These are phyloP conservation scores for Danionella dracula DNA, from an alignment of 2,797 vertebrate genomes.

Conservation along the genomic window DNA sequence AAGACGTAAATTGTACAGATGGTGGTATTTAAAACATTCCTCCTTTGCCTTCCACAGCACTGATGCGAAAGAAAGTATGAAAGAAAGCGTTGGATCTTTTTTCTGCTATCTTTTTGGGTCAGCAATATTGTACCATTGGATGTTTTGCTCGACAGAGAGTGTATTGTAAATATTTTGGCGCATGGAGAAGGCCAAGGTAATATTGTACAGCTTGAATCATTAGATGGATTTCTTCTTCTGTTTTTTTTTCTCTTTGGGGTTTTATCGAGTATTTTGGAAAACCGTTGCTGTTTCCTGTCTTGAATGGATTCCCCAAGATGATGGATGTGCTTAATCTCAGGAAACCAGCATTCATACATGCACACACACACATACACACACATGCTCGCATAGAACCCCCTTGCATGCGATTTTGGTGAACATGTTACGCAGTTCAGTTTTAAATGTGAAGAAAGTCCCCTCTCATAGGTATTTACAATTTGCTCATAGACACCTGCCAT, in stretches of 20 bases:
- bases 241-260: slow-evolving; percentile 54
- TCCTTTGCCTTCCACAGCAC: slow-evolving; percentile 85
- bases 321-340: slow-evolving; percentile 72
- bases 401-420: slow-evolving; percentile 60
- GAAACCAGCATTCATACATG: slow-evolving; percentile 64
- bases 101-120: slow-evolving; percentile 67
- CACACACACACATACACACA: slow-evolving; percentile 29
- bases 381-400: slow-evolving; percentile 42
- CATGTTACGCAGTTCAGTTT: slow-evolving; percentile 50
- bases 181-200: slow-evolving; percentile 76
- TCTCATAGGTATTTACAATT: slow-evolving; percentile 61
- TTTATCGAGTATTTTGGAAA: slow-evolving; percentile 61
- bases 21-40: slow-evolving; percentile 89
- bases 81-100: slow-evolving; percentile 62
- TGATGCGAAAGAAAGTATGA: slow-evolving; percentile 61
- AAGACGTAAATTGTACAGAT: slow-evolving; percentile 80
- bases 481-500: slow-evolving; percentile 29
- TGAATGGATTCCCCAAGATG: slow-evolving; percentile 55
- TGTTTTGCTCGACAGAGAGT: slow-evolving; percentile 77
- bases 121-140: slow-evolving; percentile 86
- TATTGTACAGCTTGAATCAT: slow-evolving; percentile 68
- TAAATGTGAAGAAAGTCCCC: slow-evolving; percentile 64
- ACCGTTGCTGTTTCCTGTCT: slow-evolving; percentile 73
- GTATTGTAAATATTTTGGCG: slow-evolving; percentile 75
- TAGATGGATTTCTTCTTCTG: slow-evolving; percentile 46